Evolutionary conservation across 2,888 invertebrate species (phyloP), one percentile per base, ranked within the genome.

Genomic region (Tachina lurida): DNA sequence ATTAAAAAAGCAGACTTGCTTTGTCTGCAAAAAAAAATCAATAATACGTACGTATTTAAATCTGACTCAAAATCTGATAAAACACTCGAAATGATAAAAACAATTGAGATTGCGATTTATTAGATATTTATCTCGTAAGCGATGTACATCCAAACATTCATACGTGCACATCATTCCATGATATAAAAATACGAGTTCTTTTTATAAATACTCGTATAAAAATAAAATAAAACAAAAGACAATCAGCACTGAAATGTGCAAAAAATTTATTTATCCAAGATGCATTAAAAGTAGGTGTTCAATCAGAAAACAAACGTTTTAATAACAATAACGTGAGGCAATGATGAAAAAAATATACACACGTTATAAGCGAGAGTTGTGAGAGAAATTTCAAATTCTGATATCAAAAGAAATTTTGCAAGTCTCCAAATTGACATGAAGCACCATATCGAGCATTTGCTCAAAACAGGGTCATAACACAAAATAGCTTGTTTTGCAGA

Each of bases 41-140:
- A 86, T 84, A 84, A 17, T 52, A 19, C 17, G 9, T 74, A 31
- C 31, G 31, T 31, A 31, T 31, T 31, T 31, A 62, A 87, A 87
- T 84, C 78, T 78, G 78, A 80, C 79, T 77, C 86, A 87, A 87
- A 87, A 88, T 88, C 87, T 87, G 87, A 87, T 87, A 73, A 83
- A 87, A 75, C 60, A 15, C 75, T 78, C 78, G 62, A 56, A 49
- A 60, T 78, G 85, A 87, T 87, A 86, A 87, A 86, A 88, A 87
- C 85, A 81, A 83, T 86, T 70, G 83, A 74, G 74, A 62, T 81
- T 70, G 17, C 68, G 87, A 88, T 88, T 88, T 88, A 88, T 88
- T 85, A 78, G 75, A 86, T 85, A 60, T 67, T 67, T 73, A 49
- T 60, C 47, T 22, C 15, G n/a, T 17, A 17, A 41, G 65, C 47